These are phyloP conservation scores for Trichonephila clavipes DNA, from an alignment of 1,140 invertebrate species.

Conservation along the genomic window DNA sequence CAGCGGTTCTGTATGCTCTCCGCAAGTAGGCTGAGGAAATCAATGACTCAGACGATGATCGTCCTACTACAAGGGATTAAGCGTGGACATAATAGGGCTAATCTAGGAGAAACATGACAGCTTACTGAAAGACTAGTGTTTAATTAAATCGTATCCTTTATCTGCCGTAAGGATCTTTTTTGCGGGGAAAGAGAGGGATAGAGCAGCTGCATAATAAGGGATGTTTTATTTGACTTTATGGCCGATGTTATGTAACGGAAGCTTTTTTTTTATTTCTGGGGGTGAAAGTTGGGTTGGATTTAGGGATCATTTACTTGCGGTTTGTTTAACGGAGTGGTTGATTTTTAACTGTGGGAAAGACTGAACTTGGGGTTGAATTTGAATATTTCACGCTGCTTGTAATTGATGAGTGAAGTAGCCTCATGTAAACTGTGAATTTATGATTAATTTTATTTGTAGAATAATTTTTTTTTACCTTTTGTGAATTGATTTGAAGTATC, in stretches of 20 bases:
- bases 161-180: slow-evolving; percentile 44
- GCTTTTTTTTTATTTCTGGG: neutral
- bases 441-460: too few relatives aligned
- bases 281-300: neutral
- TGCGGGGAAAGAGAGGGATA: neutral
- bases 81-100: slow-evolving; percentile 58
- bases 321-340: neutral
- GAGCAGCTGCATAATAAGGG: slow-evolving; percentile 18
- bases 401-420: too few relatives aligned
- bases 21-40: neutral
- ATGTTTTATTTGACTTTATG: slow-evolving; percentile 63
- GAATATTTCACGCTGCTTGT: neutral
- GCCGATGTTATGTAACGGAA: neutral
- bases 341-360: neutral
- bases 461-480: too few relatives aligned
- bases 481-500: too few relatives aligned
- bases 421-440: too few relatives aligned
- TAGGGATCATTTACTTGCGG: neutral
- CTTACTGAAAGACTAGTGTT: slow-evolving; percentile 68
- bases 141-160: slow-evolving; percentile 73
- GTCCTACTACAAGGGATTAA: slow-evolving; percentile 42
- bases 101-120: slow-evolving; percentile 68
- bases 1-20: neutral
- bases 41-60: slow-evolving; percentile 45
- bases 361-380: neutral